These are phyloP conservation scores for Plecotus auritus DNA, from an alignment of 2,113 vertebrate species.

Conservation along the genomic window DNA sequence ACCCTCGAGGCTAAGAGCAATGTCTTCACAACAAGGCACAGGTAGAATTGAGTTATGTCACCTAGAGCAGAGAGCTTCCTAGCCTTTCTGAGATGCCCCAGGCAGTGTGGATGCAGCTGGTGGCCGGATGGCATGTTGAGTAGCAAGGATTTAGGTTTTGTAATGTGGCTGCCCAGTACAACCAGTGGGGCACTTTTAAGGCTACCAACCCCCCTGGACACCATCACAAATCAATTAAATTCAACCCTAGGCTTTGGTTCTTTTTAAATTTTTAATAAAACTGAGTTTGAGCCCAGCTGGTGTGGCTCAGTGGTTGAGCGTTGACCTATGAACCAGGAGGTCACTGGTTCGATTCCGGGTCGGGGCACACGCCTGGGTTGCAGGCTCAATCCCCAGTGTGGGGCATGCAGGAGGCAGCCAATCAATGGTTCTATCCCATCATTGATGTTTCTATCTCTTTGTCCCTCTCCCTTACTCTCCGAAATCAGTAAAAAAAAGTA, in stretches of 20 bases:
- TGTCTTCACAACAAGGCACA: neutral
- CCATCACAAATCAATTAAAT: neutral
- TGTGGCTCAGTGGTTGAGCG: too few relatives aligned
- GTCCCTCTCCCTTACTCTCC: too few relatives aligned
- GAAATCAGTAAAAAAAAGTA: too few relatives aligned
- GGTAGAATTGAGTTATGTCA: neutral
- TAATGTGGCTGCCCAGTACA: neutral
- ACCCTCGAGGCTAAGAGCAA: neutral
- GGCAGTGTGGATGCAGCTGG: neutral
- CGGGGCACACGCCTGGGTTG: too few relatives aligned
- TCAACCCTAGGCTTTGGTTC: neutral
- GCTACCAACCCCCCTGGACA: neutral
- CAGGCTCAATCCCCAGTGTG: too few relatives aligned
- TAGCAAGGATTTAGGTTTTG: neutral
- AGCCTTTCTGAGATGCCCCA: neutral
- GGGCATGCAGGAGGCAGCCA: too few relatives aligned
- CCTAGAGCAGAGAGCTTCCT: neutral
- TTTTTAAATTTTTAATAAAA: neutral
- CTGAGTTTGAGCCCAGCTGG: neutral
- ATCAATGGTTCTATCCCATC: too few relatives aligned
- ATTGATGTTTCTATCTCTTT: too few relatives aligned
- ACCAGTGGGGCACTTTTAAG: neutral
- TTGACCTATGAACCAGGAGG: too few relatives aligned
- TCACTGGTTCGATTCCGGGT: too few relatives aligned
- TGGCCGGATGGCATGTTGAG: neutral